These are phyloP conservation scores for Panagrolaimus sp. DNA, from an alignment of 1,140 invertebrate species.

Conservation along the genomic window DNA sequence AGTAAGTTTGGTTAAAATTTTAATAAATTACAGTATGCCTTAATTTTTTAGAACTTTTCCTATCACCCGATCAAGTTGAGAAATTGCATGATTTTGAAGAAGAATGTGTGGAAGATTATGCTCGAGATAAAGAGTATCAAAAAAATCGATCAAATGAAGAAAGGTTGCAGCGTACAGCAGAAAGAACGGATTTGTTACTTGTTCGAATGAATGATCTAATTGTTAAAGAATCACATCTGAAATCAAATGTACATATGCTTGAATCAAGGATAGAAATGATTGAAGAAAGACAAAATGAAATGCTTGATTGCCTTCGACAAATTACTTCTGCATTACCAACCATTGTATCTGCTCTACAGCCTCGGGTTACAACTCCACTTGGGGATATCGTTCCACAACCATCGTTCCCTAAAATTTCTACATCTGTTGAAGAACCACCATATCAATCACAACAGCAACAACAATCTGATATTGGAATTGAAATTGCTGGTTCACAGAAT, in stretches of 20 bases:
- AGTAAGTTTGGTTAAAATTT: conserved; percentile 19
- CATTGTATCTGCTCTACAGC: background rate
- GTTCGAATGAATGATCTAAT: conserved; percentile 21
- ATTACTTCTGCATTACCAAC: background rate
- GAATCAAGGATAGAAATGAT: conserved; percentile 12
- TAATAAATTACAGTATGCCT: background rate
- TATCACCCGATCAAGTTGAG: conserved; percentile 84
- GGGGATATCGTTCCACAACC: background rate
- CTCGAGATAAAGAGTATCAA: conserved; percentile 62
- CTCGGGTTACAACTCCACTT: background rate
- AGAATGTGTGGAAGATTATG: conserved; percentile 88
- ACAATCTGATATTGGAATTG: background rate
- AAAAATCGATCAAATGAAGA: conserved; percentile 41
- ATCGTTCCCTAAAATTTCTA: background rate
- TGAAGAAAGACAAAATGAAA: conserved; percentile 18
- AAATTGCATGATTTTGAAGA: conserved; percentile 92
- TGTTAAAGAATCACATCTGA: conserved; percentile 14
- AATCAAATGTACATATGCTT: conserved; percentile 17
- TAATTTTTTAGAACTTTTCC: conserved; percentile 69
- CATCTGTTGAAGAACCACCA: background rate
- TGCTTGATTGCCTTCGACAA: background rate
- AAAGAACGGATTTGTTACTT: background rate
- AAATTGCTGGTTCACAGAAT: background rate
- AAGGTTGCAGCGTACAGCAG: conserved; percentile 65
- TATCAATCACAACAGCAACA: background rate